A percentile compares a stretch with the other conserved stretches of the same genome.
Conservation (phyloP, 2,797 vertebrate species). For the Chelmon rostratus region DNA sequence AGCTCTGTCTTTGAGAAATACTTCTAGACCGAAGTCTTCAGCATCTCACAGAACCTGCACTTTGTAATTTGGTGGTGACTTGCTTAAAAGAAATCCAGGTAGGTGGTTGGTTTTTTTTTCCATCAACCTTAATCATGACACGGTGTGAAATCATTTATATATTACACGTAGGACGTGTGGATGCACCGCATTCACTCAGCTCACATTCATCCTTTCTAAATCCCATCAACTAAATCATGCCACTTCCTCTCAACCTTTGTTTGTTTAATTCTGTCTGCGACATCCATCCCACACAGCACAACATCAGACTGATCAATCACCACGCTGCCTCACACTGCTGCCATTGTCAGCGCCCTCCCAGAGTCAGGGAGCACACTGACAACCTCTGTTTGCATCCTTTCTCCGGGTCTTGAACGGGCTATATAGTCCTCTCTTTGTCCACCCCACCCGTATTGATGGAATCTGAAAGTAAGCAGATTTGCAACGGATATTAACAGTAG, state of each 20-base stretch:
- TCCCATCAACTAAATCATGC: slow-evolving; percentile 64
- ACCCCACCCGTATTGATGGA: slow-evolving; percentile 76
- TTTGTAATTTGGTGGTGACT: slow-evolving; percentile 14
- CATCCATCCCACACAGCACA: slow-evolving; percentile 65
- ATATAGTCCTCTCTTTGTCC: slow-evolving; percentile 81
- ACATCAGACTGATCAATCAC: slow-evolving; percentile 82
- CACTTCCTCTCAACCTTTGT: slow-evolving; percentile 69
- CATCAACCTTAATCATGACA: slow-evolving; percentile 21
- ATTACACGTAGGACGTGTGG: slow-evolving; percentile 34
- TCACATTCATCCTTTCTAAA: slow-evolving; percentile 58
- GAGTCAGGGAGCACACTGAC: slow-evolving; percentile 73
- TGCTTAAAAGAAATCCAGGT: slow-evolving; percentile 5
- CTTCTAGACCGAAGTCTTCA: background rate
- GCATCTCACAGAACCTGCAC: background rate
- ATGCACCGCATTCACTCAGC: slow-evolving; percentile 49
- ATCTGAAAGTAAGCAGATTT: slow-evolving; percentile 88
- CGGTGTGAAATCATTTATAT: slow-evolving; percentile 52
- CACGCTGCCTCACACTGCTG: slow-evolving; percentile 75
- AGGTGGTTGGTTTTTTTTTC: slow-evolving; percentile 2
- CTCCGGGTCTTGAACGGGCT: slow-evolving; percentile 56
- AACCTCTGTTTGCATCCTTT: slow-evolving; percentile 76
- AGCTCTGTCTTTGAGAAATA: background rate
- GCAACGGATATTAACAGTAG: slow-evolving; percentile 84
- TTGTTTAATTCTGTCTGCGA: slow-evolving; percentile 66
- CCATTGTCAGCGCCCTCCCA: slow-evolving; percentile 74